A percentile compares a stretch with the other conserved stretches of the same genome.
These are phyloP conservation scores for Girardinichthys multiradiatus DNA, from an alignment of 2,113 vertebrate genomes.

Conservation along the genomic window DNA sequence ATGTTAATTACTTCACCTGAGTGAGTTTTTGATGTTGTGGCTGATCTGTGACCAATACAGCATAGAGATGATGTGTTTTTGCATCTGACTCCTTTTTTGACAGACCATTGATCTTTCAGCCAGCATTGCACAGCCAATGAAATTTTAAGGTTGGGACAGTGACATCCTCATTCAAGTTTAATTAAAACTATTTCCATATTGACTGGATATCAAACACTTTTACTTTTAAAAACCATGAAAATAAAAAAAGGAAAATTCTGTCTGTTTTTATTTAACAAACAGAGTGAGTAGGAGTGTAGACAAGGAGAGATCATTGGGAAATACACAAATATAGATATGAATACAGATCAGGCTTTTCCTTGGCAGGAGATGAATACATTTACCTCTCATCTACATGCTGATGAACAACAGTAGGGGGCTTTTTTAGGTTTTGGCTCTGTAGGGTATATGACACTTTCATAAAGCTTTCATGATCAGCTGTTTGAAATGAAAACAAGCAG, in stretches of 20 bases:
- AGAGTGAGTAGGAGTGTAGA: constrained; percentile 19
- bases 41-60: constrained; percentile 1
- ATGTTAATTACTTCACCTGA: not conserved
- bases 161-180: constrained; percentile 25
- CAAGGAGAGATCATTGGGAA: constrained; percentile 59
- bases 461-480: constrained; percentile 40
- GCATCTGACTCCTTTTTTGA: constrained; percentile 29
- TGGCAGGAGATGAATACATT: constrained; percentile 66
- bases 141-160: not conserved
- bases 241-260: constrained; percentile 20
- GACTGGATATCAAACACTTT: constrained; percentile 34
- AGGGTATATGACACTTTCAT: constrained; percentile 14
- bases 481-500: constrained; percentile 48
- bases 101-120: constrained; percentile 5
- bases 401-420: constrained; percentile 52
- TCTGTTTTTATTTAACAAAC: constrained; percentile 45
- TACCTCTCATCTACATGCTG: constrained; percentile 68
- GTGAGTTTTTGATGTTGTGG: not conserved
- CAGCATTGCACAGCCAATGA: constrained; percentile 20
- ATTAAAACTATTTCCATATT: constrained; percentile 27
- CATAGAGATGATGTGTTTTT: constrained; percentile 14
- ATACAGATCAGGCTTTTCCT: constrained; percentile 62
- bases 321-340: constrained; percentile 69
- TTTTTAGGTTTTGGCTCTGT: constrained; percentile 32
- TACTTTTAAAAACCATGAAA: constrained; percentile 27